phyloP scores from a whole-genome alignment of 2,797 vertebrate genomes.

The Macropodus opercularis region DNA sequence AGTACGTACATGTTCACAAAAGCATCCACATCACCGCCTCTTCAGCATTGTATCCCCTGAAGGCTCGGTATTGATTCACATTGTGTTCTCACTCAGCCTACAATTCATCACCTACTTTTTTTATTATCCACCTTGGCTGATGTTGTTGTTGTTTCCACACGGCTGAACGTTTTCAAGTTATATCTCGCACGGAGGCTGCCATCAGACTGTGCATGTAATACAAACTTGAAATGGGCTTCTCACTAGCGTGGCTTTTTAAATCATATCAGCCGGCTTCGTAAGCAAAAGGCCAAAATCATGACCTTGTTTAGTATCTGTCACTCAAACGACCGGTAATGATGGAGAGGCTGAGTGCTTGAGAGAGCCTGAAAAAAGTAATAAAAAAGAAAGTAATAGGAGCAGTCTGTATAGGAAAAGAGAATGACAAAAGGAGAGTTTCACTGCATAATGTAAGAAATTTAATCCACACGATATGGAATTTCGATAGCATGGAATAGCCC shows the following conservation, averaged over 20 bases:
- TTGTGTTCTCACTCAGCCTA: conserved; percentile 58
- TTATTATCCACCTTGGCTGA: conserved; percentile 20
- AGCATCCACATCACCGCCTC: conserved; percentile 50
- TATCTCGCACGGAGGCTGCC: conserved; percentile 19
- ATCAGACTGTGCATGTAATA: conserved; percentile 22
- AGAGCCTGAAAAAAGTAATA: conserved; percentile 18
- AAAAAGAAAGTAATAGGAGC: conserved; percentile 39
- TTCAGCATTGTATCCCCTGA: conserved; percentile 54
- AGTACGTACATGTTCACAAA: conserved; percentile 38
- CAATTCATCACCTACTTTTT: conserved; percentile 54
- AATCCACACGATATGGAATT: conserved; percentile 89
- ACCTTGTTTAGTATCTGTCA: conserved; percentile 51
- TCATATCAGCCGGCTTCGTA: conserved; percentile 7
- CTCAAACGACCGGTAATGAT: conserved; percentile 32
- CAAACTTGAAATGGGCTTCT: conserved; percentile 16
- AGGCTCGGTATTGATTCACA: conserved; percentile 63
- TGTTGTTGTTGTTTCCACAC: conserved; percentile 38
- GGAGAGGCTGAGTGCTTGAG: conserved; percentile 20
- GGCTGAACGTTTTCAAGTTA: conserved; percentile 25
- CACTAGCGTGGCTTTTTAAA: conserved; percentile 11
- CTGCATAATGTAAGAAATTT: conserved; percentile 91
- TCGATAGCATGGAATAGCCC: conserved; percentile 85
- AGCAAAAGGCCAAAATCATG: conserved; percentile 32
- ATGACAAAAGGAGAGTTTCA: conserved; percentile 78
- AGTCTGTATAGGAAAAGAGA: conserved; percentile 71